Base-by-base conservation (phyloP, 1,140 invertebrate species). In the Formica exsecta region DNA sequence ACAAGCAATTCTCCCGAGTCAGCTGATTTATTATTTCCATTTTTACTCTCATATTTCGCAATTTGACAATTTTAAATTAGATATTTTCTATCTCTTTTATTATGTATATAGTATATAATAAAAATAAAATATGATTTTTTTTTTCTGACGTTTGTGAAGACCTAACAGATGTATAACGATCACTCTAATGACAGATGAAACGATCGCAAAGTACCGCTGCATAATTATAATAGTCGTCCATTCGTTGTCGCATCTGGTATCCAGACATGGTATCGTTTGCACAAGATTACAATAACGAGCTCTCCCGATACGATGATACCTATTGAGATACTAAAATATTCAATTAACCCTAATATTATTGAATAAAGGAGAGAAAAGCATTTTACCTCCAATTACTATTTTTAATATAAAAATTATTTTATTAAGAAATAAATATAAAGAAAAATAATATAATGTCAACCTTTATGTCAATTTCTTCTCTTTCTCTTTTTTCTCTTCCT, bases 191-290 rank as follows among this genome's bases (percentile, higher is more conserved):
- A 29, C 25, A 62, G 57, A 71, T 85, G 1, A 80, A 86, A 86
- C 68, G 68, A 25, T 25, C 29, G 32, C 61, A 44, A 88, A 79
- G 79, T 85, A 65, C 59, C 51, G 66, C 29, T 77, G 73, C 86
- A 77, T 88, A 89, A 88, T 89, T 88, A 64, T 38, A 59, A 61
- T 32, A 59, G 22, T 22, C 73, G 59, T 64, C 25, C 74, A 70
- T 16, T 44, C 48, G 13, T 59, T 71, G 61, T 59, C 70, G 57
- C 88, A 89, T 89, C 88, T 89, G 88, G 68, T 36, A 41, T 54
- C 81, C 88, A 88, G 88, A 80, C 81, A 48, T 44, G 80, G 29
- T 32, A 16, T 44, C 70, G 70, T 75, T 81, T 76, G 29, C 66
- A 44, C 48, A 44, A 57, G 80, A 89, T 88, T 77, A 73, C 32